phyloP scores from a whole-genome alignment of 2,113 vertebrate genomes.

The Hypomesus transpacificus region DNA sequence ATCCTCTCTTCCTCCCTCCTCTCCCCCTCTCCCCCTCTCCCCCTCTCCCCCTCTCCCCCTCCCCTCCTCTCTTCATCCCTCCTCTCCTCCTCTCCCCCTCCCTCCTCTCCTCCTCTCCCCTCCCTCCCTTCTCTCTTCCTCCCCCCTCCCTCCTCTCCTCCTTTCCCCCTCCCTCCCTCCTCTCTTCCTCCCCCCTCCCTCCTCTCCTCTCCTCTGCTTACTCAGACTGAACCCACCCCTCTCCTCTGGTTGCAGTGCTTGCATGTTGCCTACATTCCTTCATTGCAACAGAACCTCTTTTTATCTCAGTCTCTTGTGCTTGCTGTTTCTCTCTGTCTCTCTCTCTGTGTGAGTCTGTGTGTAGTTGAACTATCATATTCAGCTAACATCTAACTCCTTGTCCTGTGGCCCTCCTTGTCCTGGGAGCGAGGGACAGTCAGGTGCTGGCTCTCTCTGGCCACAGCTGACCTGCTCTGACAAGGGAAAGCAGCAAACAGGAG shows the following conservation, averaged over 20 bases:
- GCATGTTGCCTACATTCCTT: too few species aligned
- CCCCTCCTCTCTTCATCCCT: not conserved
- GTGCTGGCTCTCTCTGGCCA: too few species aligned
- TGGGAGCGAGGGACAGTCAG: too few species aligned
- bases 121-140: not conserved
- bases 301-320: not conserved
- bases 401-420: not conserved
- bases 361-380: slow-evolving; percentile 27
- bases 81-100: not conserved
- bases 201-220: not conserved
- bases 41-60: not conserved
- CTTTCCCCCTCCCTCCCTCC: not conserved
- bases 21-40: not conserved
- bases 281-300: not conserved
- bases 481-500: too few species aligned
- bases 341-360: slow-evolving; percentile 65
- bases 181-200: not conserved
- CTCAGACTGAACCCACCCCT: not conserved
- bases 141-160: not conserved
- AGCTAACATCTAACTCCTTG: not conserved
- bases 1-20: not conserved
- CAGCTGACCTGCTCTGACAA: too few species aligned
- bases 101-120: not conserved
- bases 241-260: not conserved
- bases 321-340: slow-evolving; percentile 68